Percentiles rank a stretch among this genome's conserved stretches.
Evolutionary conservation across 2,888 invertebrate species (phyloP).

Genomic region (Lycocerus yunnanus): DNA sequence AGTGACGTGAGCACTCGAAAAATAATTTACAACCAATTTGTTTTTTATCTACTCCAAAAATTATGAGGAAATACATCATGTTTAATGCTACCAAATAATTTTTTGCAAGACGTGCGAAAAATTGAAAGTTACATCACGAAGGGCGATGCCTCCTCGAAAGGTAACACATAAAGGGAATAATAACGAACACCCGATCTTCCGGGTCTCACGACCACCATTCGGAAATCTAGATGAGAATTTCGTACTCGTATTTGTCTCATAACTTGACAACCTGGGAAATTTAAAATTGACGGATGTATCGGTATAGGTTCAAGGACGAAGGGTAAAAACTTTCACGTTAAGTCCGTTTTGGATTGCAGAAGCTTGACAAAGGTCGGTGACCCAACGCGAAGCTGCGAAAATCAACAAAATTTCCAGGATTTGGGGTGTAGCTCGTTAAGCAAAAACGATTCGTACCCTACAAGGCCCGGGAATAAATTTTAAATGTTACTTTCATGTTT

Average conservation of each 20-base stretch:
- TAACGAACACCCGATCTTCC: constrained; percentile 31
- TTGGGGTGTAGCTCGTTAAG: constrained; percentile 30
- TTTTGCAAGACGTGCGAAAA: constrained; percentile 20
- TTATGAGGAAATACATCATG: not conserved
- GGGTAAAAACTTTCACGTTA: constrained; percentile 18
- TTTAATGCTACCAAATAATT: constrained; percentile 4
- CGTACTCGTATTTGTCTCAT: constrained; percentile 27
- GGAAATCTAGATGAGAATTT: constrained; percentile 29
- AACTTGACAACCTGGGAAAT: constrained; percentile 21
- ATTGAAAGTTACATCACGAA: constrained; percentile 21
- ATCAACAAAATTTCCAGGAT: constrained; percentile 32
- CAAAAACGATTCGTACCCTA: constrained; percentile 26
- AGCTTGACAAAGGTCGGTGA: constrained; percentile 22
- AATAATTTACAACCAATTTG: not conserved
- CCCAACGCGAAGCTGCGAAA: constrained; percentile 28
- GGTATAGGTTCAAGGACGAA: constrained; percentile 14
- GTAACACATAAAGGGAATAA: constrained; percentile 27
- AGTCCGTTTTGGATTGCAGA: constrained; percentile 24
- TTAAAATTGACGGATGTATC: constrained; percentile 14
- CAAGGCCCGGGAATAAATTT: constrained; percentile 5
- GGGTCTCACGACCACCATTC: constrained; percentile 30
- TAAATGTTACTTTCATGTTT: constrained; percentile 2
- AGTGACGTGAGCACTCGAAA: not conserved
- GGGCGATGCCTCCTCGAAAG: constrained; percentile 19
- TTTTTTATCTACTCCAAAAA: not conserved